A percentile compares a stretch with the other conserved stretches of the same genome.
Evolutionary conservation across 1,140 invertebrate genomes (phyloP).

Genomic region (Scylla paramamosain): DNA sequence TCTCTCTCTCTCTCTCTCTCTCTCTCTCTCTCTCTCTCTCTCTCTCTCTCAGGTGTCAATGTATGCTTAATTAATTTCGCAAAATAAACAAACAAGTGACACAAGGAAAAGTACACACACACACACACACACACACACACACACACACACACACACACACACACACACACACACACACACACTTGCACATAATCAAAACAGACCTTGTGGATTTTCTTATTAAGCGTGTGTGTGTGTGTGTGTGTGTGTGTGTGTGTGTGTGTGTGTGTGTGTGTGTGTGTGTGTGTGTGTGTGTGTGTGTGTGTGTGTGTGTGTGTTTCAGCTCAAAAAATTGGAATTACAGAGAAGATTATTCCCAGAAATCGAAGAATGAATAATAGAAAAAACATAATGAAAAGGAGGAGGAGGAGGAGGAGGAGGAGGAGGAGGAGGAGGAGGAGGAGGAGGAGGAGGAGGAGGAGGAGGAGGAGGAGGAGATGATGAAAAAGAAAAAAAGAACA

Average conservation of each 20-base stretch:
- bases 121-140: not conserved
- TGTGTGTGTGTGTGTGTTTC: not conserved
- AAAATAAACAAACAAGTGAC: no score
- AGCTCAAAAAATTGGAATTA: not conserved
- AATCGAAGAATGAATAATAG: no score
- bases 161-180: no score
- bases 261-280: constrained; percentile 12
- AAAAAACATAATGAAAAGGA: not conserved
- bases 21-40: not conserved
- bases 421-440: not conserved
- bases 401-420: not conserved
- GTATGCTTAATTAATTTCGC: no score
- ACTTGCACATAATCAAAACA: not conserved
- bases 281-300: constrained; percentile 12
- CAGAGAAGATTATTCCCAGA: no score
- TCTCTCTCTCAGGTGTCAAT: not conserved
- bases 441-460: not conserved
- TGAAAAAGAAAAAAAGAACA: no score
- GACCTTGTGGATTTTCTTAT: not conserved
- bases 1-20: no score
- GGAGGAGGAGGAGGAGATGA: not conserved
- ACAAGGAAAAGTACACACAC: no score
- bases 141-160: no score
- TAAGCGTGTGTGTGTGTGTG: not conserved
- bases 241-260: constrained; percentile 20